Percentiles rank a stretch among this genome's conserved stretches.
phyloP scores from a whole-genome alignment of 2,888 invertebrate species.

The Alviniconcha strummeri region DNA sequence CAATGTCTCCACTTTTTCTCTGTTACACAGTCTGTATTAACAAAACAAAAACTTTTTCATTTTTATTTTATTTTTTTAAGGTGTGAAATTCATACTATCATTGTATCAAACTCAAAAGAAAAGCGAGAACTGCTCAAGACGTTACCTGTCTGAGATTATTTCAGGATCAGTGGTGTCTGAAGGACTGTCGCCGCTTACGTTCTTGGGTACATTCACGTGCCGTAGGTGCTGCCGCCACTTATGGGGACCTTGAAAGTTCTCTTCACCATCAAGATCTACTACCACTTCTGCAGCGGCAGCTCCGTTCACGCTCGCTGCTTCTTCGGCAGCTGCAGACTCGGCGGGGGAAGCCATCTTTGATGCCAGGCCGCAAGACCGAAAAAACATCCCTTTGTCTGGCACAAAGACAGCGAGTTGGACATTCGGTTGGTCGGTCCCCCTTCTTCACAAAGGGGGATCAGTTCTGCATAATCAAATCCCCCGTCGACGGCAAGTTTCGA shows the following conservation, averaged over 20 bases:
- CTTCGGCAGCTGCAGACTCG: slow-evolving; percentile 30
- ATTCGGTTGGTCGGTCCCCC: slow-evolving; percentile 42
- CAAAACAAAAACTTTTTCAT: no score
- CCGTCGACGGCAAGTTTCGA: slow-evolving; percentile 33
- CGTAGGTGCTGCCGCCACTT: slow-evolving; percentile 65
- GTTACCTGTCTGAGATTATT: slow-evolving; percentile 29
- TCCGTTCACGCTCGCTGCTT: slow-evolving; percentile 23
- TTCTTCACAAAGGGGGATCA: slow-evolving; percentile 40
- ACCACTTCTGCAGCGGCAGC: slow-evolving; percentile 29
- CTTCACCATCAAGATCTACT: slow-evolving; percentile 21
- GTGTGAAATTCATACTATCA: no score
- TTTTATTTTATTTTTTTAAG: no score
- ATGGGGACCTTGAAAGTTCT: slow-evolving; percentile 65
- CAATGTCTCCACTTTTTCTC: no score
- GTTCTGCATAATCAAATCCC: slow-evolving; percentile 38
- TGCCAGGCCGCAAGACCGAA: slow-evolving; percentile 38
- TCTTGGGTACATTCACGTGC: slow-evolving; percentile 41
- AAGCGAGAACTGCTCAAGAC: no score
- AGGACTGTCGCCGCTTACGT: slow-evolving; percentile 16
- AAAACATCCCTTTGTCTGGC: slow-evolving; percentile 41
- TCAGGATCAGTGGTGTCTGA: slow-evolving; percentile 14
- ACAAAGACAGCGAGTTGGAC: slow-evolving; percentile 34
- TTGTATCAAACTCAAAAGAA: no score
- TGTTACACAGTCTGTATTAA: no score
- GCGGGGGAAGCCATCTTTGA: slow-evolving; percentile 43